Percentiles rank a stretch among this genome's conserved stretches.
Conservation (phyloP, 2,113 vertebrate genomes). For the Ptilonorhynchus violaceus region DNA sequence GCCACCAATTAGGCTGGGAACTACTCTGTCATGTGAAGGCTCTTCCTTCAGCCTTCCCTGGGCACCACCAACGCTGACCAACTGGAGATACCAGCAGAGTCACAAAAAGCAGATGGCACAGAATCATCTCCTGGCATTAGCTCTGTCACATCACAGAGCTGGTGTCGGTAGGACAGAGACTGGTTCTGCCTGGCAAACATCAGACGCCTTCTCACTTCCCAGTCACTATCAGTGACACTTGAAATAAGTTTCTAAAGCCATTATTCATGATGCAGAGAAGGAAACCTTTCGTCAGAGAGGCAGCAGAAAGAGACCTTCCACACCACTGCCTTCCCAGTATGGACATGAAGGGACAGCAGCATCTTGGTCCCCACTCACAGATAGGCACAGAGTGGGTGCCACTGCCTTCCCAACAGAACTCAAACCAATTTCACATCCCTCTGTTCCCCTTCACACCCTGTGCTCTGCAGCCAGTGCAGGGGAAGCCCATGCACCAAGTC, state of each 20-base stretch:
- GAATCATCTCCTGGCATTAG: not conserved
- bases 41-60: not conserved
- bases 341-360: not conserved
- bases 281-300: not conserved
- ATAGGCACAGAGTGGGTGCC: not conserved
- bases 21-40: not conserved
- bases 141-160: not conserved
- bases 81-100: not conserved
- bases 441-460: not conserved
- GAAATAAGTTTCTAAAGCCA: not conserved
- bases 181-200: not conserved
- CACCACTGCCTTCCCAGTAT: not conserved
- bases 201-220: not conserved
- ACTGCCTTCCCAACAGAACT: not conserved
- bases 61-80: not conserved
- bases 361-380: not conserved
- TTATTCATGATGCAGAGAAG: not conserved
- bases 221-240: not conserved
- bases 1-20: not conserved
- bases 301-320: not conserved
- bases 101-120: conserved; percentile 14
- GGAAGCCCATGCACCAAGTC: not conserved
- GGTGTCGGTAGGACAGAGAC: not conserved
- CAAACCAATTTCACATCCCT: not conserved
- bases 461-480: not conserved